Evolutionary conservation across 2,797 vertebrate species (phyloP).

Genomic region (Erpetoichthys calabaricus): DNA sequence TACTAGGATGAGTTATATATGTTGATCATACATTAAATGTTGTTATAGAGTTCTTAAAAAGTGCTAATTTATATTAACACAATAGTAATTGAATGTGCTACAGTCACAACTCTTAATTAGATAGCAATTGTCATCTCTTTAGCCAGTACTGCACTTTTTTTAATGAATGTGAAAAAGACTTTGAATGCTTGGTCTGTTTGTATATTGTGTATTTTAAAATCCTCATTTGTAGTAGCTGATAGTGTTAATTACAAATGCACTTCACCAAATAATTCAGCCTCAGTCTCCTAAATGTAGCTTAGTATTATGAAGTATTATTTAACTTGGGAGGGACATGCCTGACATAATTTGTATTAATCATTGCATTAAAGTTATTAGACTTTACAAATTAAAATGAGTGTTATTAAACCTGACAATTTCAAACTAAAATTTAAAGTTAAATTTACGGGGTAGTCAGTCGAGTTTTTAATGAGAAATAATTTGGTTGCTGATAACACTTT

Average conservation of each 20-base stretch:
- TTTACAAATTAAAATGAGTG: slow-evolving; percentile 44
- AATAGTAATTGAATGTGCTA: no score
- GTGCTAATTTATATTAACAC: no score
- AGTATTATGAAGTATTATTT: slow-evolving; percentile 22
- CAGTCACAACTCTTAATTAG: no score
- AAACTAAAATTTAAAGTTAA: slow-evolving; percentile 48
- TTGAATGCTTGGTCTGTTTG: no score
- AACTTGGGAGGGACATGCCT: slow-evolving; percentile 37
- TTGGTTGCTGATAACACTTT: slow-evolving; percentile 34
- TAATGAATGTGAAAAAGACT: no score
- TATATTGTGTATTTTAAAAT: no score
- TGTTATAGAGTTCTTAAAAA: no score
- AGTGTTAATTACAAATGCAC: slow-evolving; percentile 44
- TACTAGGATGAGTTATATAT: no score
- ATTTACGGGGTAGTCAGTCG: slow-evolving; percentile 37
- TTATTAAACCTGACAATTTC: slow-evolving; percentile 45
- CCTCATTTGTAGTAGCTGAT: slow-evolving; percentile 37
- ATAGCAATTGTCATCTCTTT: no score
- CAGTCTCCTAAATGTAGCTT: slow-evolving; percentile 14
- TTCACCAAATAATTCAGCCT: slow-evolving; percentile 39
- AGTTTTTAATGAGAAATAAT: slow-evolving; percentile 31
- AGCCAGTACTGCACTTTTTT: no score
- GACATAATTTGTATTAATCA: slow-evolving; percentile 49
- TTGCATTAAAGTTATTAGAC: slow-evolving; percentile 44
- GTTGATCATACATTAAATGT: no score